Base-by-base conservation (phyloP, 2,888 invertebrate genomes). In the Acleris holmiana region DNA sequence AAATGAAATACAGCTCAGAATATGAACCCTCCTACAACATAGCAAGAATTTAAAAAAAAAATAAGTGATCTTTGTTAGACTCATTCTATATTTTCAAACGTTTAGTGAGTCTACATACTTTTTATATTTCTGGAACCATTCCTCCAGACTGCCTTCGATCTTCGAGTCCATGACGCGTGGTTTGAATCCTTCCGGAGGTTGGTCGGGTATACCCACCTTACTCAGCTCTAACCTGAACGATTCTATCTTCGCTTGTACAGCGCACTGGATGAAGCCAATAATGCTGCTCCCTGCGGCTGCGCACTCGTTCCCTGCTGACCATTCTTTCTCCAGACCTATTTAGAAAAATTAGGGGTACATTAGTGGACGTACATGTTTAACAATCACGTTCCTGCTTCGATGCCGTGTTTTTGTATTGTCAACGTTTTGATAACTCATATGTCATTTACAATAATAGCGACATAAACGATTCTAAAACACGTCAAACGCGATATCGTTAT, bases 241-340 rank as follows among this genome's bases (percentile, higher is more conserved):
- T 23, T 57, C 47, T 4, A 57, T 57, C 47, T 53, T 63, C 18
- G 15, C 15, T 3, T 18, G 8, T 10, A 51, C 10, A 23, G 51
- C 35, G 35, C 63, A 63, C 51, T 57, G 56, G 35, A 63, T 57
- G 50, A 63, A 57, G 7, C 23, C 57, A 15, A 57, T n/a, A n/a
- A n/a, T n/a, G n/a, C n/a, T n/a, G n/a, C n/a, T n/a, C n/a, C n/a
- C n/a, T n/a, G n/a, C n/a, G n/a, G n/a, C 44, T 4, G 18, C 19
- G 5, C 50, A 23, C n/a, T 51, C 47, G 1, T 19, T 18, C 18
- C 46, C 40, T 47, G 44, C 18, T n/a, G 21, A 49, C 25, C 25
- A 18, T 18, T 57, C 46, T 8, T 63, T 51, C 15, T 35, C 44
- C 15, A 7, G 35, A 18, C 40, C 63, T 63, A 40, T 47, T n/a